phyloP scores from a whole-genome alignment of 1,140 invertebrate genomes.

The Chelonus insularis region DNA sequence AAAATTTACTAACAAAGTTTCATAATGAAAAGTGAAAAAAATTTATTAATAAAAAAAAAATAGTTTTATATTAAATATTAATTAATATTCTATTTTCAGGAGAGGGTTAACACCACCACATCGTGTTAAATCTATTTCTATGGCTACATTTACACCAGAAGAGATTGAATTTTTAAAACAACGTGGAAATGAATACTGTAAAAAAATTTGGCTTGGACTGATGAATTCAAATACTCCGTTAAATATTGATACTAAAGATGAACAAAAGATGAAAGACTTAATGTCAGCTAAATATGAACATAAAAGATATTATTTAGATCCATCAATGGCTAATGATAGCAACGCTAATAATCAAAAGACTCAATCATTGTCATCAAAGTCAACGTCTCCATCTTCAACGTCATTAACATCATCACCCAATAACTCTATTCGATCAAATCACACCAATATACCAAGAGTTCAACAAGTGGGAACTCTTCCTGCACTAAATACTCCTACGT shows the following conservation, averaged over 20 bases:
- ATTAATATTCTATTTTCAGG: conserved; percentile 64
- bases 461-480: conserved; percentile 39
- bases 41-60: conserved; percentile 9
- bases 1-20: no score
- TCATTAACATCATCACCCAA: conserved; percentile 25
- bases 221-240: conserved; percentile 64
- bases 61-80: conserved; percentile 6
- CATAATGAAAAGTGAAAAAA: background rate
- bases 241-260: conserved; percentile 72
- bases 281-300: conserved; percentile 94
- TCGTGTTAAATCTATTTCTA: conserved; percentile 97
- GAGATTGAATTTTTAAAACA: conserved; percentile 91
- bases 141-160: conserved; percentile 95
- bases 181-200: conserved; percentile 92
- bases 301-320: conserved; percentile 78
- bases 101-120: conserved; percentile 96
- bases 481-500: conserved; percentile 31
- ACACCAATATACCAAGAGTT: conserved; percentile 45
- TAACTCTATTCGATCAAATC: conserved; percentile 32
- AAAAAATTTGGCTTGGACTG: conserved; percentile 86
- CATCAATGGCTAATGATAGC: conserved; percentile 58
- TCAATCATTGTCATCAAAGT: conserved; percentile 35
- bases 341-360: conserved; percentile 45
- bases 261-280: conserved; percentile 86
- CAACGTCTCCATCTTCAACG: conserved; percentile 19